phyloP scores from a whole-genome alignment of 2,113 vertebrate species.

The Heterotis niloticus region DNA sequence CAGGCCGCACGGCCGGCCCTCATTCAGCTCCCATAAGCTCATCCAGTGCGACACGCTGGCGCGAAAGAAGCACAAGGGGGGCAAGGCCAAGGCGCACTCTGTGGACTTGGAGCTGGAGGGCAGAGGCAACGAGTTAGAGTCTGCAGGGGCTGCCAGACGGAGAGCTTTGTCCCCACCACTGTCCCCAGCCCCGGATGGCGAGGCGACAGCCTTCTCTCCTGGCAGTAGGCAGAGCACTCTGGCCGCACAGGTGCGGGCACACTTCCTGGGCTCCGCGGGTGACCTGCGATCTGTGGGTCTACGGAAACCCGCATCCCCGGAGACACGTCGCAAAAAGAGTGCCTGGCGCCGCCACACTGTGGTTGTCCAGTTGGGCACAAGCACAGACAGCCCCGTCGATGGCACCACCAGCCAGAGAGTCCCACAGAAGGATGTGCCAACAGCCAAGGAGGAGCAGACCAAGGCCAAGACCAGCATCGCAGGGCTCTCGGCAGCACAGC shows the following conservation, averaged over 20 bases:
- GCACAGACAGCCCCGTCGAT: constrained; percentile 24
- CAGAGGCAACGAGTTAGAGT: constrained; percentile 25
- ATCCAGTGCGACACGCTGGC: constrained; percentile 68
- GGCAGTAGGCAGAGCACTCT: constrained; percentile 42
- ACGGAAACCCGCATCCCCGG: constrained; percentile 62
- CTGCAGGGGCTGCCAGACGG: constrained; percentile 36
- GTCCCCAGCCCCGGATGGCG: constrained; percentile 26
- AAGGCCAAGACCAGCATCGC: constrained; percentile 46
- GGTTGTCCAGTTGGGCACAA: constrained; percentile 57
- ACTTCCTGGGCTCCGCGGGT: constrained; percentile 58
- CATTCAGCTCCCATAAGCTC: constrained; percentile 64
- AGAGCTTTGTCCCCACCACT: constrained; percentile 41
- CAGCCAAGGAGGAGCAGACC: background rate
- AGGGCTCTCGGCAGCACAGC: constrained; percentile 42
- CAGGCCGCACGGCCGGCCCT: constrained; percentile 38
- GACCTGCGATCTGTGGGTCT: constrained; percentile 66
- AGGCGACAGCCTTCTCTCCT: constrained; percentile 23
- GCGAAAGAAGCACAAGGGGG: constrained; percentile 66
- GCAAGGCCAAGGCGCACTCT: constrained; percentile 54
- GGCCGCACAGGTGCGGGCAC: constrained; percentile 61
- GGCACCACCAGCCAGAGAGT: background rate
- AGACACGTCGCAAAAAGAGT: constrained; percentile 68
- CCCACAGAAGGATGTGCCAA: background rate
- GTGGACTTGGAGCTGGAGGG: constrained; percentile 49
- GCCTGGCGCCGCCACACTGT: constrained; percentile 81